Evolutionary conservation across 2,888 invertebrate genomes (phyloP), one percentile per base, ranked within the genome.

Genomic region (Entomobrya multifasciata): DNA sequence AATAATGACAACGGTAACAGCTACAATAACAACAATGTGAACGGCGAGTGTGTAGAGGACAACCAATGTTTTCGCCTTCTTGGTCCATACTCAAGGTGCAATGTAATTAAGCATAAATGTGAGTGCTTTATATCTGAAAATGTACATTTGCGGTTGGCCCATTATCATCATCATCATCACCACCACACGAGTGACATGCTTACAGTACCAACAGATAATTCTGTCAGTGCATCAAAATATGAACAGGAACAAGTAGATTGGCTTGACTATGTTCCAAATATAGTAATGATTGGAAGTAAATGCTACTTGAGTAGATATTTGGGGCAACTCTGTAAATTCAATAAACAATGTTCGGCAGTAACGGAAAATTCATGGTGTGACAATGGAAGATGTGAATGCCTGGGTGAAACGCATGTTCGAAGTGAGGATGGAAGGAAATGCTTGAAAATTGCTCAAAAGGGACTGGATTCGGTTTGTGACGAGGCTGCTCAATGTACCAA

Each of bases 341-440:
- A 90, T 25, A 78, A 80, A 25, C 89, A 91, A 55, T 91, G 91
- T 60, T 87, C 86, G 1, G 70, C 83, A n/a, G 30, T 84, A 6
- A 90, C 89, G 5, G 87, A 87, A 27, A 84, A 88, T 52, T 87
- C 90, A 11, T 57, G 80, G 27, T 91, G 91, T 80, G 70, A 83
- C 49, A 83, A 88, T 27, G 89, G 88, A n/a, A 44, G 86, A 22
- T 91, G 91, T 30, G 88, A 86, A 44, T 91, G 91, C 57, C 15
- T 87, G 13, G 88, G 88, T 27, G 80, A 82, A 4, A 77, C 82
- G 36, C 87, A 89, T 17, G 88, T 90, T 8, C 74, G 81, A 4
- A 88, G 87, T 79, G 78, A 86, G 44, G 90, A 90, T 79, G 86
- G 87, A 11, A 77, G 89, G n/a, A 89, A 89, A 80, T 91, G 91